A percentile compares a stretch with the other conserved stretches of the same genome.
Conservation (phyloP, 2,888 invertebrate genomes). For the Sipha maydis region DNA sequence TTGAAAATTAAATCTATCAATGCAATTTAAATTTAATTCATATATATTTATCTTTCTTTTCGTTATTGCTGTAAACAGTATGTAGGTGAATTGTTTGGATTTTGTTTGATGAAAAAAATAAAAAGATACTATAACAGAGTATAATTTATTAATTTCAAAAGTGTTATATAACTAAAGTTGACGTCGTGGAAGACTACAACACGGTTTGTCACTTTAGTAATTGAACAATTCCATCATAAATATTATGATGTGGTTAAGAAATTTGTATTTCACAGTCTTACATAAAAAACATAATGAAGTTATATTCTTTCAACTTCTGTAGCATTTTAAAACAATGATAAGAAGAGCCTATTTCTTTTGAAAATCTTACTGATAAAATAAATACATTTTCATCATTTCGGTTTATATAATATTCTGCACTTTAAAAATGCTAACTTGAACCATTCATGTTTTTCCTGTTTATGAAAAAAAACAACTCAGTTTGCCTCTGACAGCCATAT, state of each 20-base stretch:
- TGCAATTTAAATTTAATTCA: too few relatives aligned
- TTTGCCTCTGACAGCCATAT: conserved; percentile 7
- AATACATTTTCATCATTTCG: neutral
- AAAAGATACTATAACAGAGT: neutral
- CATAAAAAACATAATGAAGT: neutral
- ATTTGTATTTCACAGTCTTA: neutral
- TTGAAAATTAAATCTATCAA: too few relatives aligned
- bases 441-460: neutral
- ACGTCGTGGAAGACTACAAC: neutral
- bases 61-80: too few relatives aligned
- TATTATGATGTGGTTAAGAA: neutral
- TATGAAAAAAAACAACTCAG: neutral
- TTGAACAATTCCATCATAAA: neutral
- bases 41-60: too few relatives aligned
- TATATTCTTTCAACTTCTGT: neutral
- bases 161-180: neutral
- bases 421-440: neutral
- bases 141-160: neutral
- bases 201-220: neutral
- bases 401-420: neutral
- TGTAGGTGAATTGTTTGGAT: too few relatives aligned
- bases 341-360: neutral
- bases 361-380: neutral
- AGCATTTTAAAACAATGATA: neutral
- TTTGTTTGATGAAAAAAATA: too few relatives aligned